These are phyloP conservation scores for Biston stratarius DNA, from an alignment of 2,888 invertebrate genomes.

Conservation along the genomic window DNA sequence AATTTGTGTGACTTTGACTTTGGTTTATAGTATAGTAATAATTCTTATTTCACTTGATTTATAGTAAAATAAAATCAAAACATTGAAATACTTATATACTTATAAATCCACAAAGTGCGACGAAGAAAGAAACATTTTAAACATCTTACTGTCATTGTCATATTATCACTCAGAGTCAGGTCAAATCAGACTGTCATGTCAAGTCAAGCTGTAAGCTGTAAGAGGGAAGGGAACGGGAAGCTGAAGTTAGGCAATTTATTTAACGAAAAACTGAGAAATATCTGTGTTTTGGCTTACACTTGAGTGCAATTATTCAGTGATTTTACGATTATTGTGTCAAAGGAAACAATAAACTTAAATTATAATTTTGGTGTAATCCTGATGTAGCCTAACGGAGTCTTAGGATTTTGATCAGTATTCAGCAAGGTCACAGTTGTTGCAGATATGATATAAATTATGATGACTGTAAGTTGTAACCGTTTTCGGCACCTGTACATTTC, in stretches of 20 bases:
- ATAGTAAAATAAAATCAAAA: too few relatives aligned
- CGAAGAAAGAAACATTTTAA: too few relatives aligned
- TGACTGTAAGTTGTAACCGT: slow-evolving; percentile 64
- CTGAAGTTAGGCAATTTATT: neutral
- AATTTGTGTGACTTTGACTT: too few relatives aligned
- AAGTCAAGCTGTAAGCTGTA: neutral
- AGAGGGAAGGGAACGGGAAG: neutral
- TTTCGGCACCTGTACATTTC: slow-evolving; percentile 25
- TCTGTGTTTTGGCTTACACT: neutral
- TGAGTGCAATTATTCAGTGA: slow-evolving; percentile 12
- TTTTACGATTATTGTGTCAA: neutral
- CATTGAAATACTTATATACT: too few relatives aligned
- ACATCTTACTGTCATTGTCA: too few relatives aligned
- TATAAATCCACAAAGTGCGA: too few relatives aligned
- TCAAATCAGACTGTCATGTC: too few relatives aligned
- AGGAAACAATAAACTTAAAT: slow-evolving; percentile 5
- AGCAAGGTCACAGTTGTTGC: slow-evolving; percentile 69
- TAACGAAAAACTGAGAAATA: neutral
- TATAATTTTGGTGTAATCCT: slow-evolving; percentile 38
- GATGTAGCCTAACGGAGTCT: slow-evolving; percentile 48
- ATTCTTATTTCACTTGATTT: too few relatives aligned
- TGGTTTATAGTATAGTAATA: too few relatives aligned
- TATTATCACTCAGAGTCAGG: too few relatives aligned
- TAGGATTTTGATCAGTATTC: slow-evolving; percentile 51
- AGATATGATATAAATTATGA: slow-evolving; percentile 73